These are phyloP conservation scores for Thecophora atra DNA, from an alignment of 2,888 invertebrate genomes.

Conservation along the genomic window DNA sequence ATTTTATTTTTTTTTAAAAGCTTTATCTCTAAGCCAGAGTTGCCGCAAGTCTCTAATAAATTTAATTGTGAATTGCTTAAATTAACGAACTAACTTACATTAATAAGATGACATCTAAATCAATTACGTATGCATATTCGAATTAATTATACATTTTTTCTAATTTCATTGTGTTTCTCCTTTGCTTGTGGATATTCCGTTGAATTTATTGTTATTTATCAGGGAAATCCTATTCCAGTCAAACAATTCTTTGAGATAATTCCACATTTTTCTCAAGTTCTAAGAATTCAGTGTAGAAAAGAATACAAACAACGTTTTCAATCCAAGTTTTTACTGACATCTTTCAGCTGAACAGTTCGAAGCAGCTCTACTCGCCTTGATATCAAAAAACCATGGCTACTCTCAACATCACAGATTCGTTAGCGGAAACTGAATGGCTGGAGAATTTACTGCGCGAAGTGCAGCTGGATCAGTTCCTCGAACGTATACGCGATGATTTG, in stretches of 20 bases:
- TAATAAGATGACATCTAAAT: too few species aligned
- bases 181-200: background rate
- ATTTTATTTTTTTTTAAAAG: background rate
- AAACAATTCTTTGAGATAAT: too few species aligned
- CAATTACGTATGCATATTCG: background rate
- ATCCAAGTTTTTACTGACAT: background rate
- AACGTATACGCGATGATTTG: constrained; percentile 88
- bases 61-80: too few species aligned
- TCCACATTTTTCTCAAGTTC: too few species aligned
- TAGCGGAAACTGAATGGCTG: constrained; percentile 66
- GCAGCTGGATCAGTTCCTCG: constrained; percentile 90
- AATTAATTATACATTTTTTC: background rate
- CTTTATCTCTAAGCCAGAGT: too few species aligned
- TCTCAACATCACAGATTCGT: constrained; percentile 18
- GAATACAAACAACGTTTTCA: too few species aligned
- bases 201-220: too few species aligned
- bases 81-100: too few species aligned
- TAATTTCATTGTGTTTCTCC: constrained; percentile 19
- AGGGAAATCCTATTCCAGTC: too few species aligned
- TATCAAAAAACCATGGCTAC: background rate
- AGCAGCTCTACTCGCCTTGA: constrained; percentile 5
- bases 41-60: background rate
- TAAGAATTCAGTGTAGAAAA: too few species aligned
- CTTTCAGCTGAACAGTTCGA: background rate
- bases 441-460: constrained; percentile 88